Base-by-base conservation (phyloP, 1,140 invertebrate genomes). In the Phocides pigmalion region DNA sequence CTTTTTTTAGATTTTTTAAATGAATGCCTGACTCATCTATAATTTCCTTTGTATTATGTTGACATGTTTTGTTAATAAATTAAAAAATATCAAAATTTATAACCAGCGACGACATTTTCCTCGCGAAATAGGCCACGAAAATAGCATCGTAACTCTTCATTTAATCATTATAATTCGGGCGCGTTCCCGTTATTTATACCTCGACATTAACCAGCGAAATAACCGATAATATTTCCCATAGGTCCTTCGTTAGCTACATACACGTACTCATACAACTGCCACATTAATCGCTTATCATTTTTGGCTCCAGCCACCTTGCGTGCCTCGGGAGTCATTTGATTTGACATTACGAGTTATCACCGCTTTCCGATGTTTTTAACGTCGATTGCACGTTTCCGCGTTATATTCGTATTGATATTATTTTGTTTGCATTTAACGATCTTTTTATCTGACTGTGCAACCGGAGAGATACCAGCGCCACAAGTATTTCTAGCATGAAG, bases 311-410 rank as follows among this genome's bases (percentile, higher is more conserved):
- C 74, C 74, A 72, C 68, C 72, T 68, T 72, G 58, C 59, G 53
- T 63, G 67, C 47, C 75, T 66, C 63, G 81, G 83, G 79, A 70
- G 66, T 64, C 66, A 63, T 84, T 84, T 70, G 74, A 74, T 82
- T 66, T 74, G 70, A 74, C 72, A 68, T 62, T 51, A 53, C 62
- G 69, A 68, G 56, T 66, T 75, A 76, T 70, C 58, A 44, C 44
- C 41, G 53, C 12, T 62, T 51, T 41, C 37, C 61, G 37, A 39
- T 62, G 32, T 51, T 51, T 22, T 35, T 14, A 49, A 32, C 15
- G 39, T 51, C 28, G 25, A 51, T 51, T 51, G 25, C 25, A 8
- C 25, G 25, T 8, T 28, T 2, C 25, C 2, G 25, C 25, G 9
- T 4, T 28, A 8, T 28, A 8, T 3, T 28, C 25, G 5, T 3